A percentile compares a stretch with the other conserved stretches of the same genome.
Evolutionary conservation across 2,797 vertebrate species (phyloP).

Genomic region (Phaenicophaeus curvirostris): DNA sequence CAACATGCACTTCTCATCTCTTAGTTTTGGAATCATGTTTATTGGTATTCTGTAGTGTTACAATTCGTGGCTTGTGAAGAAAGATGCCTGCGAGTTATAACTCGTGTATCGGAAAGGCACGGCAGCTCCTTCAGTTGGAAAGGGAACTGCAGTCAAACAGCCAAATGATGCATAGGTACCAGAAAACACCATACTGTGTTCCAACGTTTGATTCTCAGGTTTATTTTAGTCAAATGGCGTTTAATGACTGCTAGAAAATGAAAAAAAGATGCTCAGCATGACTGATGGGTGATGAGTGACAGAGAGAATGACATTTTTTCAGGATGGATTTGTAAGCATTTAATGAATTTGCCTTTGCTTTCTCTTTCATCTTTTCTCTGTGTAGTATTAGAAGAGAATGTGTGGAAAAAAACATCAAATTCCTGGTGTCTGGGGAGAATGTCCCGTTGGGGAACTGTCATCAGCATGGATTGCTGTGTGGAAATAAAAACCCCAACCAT

Average conservation of each 20-base stretch:
- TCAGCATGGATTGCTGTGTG: not conserved
- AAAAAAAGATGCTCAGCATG: not conserved
- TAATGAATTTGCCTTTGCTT: slow-evolving; percentile 13
- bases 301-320: slow-evolving; percentile 1
- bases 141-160: not conserved
- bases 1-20: not conserved
- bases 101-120: not conserved
- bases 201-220: not conserved
- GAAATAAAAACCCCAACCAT: not conserved
- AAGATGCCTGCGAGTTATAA: not conserved
- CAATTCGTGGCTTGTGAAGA: not conserved
- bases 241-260: slow-evolving; percentile 29
- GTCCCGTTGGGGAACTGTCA: not conserved
- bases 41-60: not conserved
- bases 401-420: not conserved
- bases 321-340: not conserved
- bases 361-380: not conserved
- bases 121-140: not conserved
- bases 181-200: not conserved
- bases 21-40: not conserved
- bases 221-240: slow-evolving; percentile 8
- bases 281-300: not conserved
- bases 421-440: not conserved
- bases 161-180: not conserved
- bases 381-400: not conserved